These are phyloP conservation scores for Galleria mellonella DNA, from an alignment of 1,140 invertebrate genomes.

Conservation along the genomic window DNA sequence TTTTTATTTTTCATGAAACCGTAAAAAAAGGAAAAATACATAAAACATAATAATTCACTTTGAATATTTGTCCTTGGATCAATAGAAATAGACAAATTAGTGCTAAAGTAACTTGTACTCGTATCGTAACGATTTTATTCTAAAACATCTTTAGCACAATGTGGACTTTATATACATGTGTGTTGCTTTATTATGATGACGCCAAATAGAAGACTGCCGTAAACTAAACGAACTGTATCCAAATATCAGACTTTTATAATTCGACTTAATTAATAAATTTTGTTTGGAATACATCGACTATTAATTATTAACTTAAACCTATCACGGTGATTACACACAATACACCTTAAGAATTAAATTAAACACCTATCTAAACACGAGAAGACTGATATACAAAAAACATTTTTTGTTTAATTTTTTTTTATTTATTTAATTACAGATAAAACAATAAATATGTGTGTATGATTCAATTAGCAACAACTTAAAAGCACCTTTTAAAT, in stretches of 20 bases:
- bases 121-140: too few relatives aligned
- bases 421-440: constrained; percentile 13
- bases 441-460: constrained; percentile 1
- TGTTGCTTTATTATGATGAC: too few relatives aligned
- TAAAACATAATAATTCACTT: too few relatives aligned
- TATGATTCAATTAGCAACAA: constrained; percentile 7
- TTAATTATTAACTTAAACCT: constrained; percentile 15
- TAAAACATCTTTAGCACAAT: too few relatives aligned
- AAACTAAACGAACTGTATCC: too few relatives aligned
- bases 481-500: constrained; percentile 20
- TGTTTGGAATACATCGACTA: constrained; percentile 10
- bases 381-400: constrained; percentile 17
- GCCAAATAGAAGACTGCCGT: too few relatives aligned
- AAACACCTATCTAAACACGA: constrained; percentile 4
- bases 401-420: constrained; percentile 11
- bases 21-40: too few relatives aligned
- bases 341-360: constrained; percentile 9
- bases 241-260: constrained; percentile 2
- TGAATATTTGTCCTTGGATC: too few relatives aligned
- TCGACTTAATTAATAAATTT: neutral
- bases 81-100: too few relatives aligned
- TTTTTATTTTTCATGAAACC: too few relatives aligned
- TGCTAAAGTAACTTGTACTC: too few relatives aligned
- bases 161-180: too few relatives aligned
- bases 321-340: constrained; percentile 15